Conservation (phyloP, 2,113 vertebrate genomes). For the Entosphenus tridentatus region DNA sequence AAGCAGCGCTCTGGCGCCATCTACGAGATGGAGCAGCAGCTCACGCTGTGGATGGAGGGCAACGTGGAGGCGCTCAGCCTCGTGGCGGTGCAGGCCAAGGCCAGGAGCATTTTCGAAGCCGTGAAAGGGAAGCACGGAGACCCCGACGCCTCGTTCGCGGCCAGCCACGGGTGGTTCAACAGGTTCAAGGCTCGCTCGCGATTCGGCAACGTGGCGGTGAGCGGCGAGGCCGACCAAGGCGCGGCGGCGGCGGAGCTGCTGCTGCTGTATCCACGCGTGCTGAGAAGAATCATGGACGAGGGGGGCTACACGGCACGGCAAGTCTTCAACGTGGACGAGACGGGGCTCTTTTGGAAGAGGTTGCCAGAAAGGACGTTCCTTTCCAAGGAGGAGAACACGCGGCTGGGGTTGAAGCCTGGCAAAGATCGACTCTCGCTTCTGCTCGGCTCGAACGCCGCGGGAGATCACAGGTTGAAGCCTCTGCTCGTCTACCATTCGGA, state of each 20-base stretch:
- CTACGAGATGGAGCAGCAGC: too few species aligned
- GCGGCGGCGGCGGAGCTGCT: not conserved
- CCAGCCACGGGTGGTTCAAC: too few species aligned
- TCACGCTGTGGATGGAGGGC: too few species aligned
- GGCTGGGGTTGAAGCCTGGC: conserved; percentile 5
- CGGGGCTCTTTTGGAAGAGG: conserved; percentile 7
- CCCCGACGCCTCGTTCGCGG: too few species aligned
- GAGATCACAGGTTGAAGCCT: conserved; percentile 4
- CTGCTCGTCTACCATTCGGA: not conserved
- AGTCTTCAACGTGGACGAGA: conserved; percentile 7
- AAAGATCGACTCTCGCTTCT: conserved; percentile 7
- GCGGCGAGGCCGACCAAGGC: too few species aligned
- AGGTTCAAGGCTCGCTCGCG: too few species aligned
- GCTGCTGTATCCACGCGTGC: not conserved
- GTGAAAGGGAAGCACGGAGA: too few species aligned
- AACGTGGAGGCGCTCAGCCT: too few species aligned
- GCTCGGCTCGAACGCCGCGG: not conserved
- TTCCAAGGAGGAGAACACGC: conserved; percentile 3
- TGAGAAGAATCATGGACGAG: conserved; percentile 6
- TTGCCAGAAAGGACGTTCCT: conserved; percentile 8
- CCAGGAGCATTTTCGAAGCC: too few species aligned
- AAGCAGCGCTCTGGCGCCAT: too few species aligned
- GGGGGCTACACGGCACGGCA: not conserved
- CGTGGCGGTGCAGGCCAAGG: too few species aligned
- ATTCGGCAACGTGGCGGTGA: too few species aligned